Conservation (phyloP, 2,888 invertebrate species). For the Congeria kusceri region DNA sequence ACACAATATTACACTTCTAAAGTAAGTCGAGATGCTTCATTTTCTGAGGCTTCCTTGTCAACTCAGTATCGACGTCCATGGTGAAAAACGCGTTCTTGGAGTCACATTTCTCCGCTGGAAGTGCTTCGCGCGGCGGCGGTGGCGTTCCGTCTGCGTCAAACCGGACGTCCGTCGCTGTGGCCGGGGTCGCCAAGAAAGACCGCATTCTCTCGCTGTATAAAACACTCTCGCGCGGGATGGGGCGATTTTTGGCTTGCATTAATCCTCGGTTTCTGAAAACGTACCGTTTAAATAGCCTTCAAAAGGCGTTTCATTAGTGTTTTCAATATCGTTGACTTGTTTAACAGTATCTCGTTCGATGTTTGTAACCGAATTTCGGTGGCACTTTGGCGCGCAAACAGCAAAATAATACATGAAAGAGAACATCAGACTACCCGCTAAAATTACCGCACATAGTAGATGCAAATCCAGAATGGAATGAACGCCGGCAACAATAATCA, state of each 20-base stretch:
- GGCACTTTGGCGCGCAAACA: neutral
- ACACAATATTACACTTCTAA: no score
- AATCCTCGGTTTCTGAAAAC: no score
- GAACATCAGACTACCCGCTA: neutral
- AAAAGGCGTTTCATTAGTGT: no score
- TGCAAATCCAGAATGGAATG: neutral
- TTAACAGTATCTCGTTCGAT: no score
- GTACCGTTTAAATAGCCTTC: no score
- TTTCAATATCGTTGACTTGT: no score
- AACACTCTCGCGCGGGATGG: no score
- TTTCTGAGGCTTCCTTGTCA: neutral
- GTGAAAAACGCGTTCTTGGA: neutral
- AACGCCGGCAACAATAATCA: neutral
- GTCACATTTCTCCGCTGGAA: slow-evolving; percentile 14
- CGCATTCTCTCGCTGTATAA: slow-evolving; percentile 39
- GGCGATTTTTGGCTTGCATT: no score
- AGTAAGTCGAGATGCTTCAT: slow-evolving; percentile 13
- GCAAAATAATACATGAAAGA: neutral
- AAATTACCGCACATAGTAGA: neutral
- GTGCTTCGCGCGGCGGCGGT: slow-evolving; percentile 25
- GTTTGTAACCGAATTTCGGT: neutral
- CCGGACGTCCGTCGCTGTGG: slow-evolving; percentile 35
- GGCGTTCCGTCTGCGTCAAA: slow-evolving; percentile 5
- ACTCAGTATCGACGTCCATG: slow-evolving; percentile 1
- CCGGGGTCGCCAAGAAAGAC: slow-evolving; percentile 46